Evolutionary conservation across 1,140 invertebrate genomes (phyloP).

Genomic region (Brachionus rubens): DNA sequence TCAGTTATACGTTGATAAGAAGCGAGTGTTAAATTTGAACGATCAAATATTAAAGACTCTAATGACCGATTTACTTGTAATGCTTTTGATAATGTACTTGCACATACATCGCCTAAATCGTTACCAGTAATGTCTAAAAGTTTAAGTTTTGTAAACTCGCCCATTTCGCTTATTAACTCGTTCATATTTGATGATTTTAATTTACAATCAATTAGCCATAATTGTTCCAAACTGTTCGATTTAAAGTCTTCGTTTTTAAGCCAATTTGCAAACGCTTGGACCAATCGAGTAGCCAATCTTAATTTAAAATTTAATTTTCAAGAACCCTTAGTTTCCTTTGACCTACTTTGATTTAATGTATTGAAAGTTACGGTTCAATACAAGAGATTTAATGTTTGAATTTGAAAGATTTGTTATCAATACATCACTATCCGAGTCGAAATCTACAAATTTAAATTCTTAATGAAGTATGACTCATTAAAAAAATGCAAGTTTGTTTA

Average conservation of each 20-base stretch:
- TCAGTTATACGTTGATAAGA: constrained; percentile 17
- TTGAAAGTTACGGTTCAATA: constrained; percentile 15
- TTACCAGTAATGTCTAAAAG: constrained; percentile 35
- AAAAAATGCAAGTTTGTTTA: neutral
- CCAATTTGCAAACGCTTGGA: constrained; percentile 40
- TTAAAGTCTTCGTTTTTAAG: no score
- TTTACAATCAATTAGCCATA: constrained; percentile 32
- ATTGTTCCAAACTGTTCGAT: neutral
- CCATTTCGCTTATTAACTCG: constrained; percentile 45
- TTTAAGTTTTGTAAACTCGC: constrained; percentile 19
- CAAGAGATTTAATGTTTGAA: constrained; percentile 8
- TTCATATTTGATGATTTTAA: constrained; percentile 1
- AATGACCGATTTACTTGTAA: constrained; percentile 42
- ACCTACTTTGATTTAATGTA: constrained; percentile 37
- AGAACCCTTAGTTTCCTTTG: neutral
- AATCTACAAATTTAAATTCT: neutral
- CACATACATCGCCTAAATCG: constrained; percentile 33
- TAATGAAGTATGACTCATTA: neutral
- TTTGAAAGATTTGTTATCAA: neutral
- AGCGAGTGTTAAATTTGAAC: neutral
- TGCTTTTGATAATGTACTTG: constrained; percentile 30
- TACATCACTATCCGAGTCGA: neutral
- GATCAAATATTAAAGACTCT: constrained; percentile 25
- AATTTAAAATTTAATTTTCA: neutral
- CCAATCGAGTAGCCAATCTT: neutral